Evolutionary conservation across 2,797 vertebrate species (phyloP).

Genomic region (Sciurus vulgaris): DNA sequence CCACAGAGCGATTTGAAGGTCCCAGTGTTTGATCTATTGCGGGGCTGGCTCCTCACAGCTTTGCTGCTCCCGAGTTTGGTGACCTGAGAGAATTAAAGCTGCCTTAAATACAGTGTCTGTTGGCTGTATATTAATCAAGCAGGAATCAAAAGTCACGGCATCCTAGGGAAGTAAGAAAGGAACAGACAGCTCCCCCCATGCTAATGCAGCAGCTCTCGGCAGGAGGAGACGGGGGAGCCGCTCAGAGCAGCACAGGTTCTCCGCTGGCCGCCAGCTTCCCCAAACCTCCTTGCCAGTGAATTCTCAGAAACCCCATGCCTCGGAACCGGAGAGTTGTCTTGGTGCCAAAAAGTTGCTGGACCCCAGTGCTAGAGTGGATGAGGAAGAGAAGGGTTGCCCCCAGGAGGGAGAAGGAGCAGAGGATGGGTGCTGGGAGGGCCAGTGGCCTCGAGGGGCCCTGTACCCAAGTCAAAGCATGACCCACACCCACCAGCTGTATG

Average conservation of each 20-base stretch:
- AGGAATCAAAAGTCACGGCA: slow-evolving; percentile 77
- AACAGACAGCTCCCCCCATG: slow-evolving; percentile 41
- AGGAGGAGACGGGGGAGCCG: not conserved
- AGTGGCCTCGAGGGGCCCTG: not conserved
- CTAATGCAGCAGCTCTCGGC: slow-evolving; percentile 52
- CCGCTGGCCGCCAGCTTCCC: slow-evolving; percentile 61
- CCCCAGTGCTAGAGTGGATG: slow-evolving; percentile 10
- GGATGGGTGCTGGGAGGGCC: not conserved
- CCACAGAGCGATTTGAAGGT: slow-evolving; percentile 80
- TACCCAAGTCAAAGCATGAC: not conserved
- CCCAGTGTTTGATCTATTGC: slow-evolving; percentile 80
- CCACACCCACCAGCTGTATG: fast-evolving
- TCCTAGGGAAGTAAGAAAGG: slow-evolving; percentile 67
- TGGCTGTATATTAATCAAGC: slow-evolving; percentile 81
- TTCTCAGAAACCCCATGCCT: slow-evolving; percentile 80
- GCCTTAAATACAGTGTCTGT: slow-evolving; percentile 78
- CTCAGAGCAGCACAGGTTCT: slow-evolving; percentile 52
- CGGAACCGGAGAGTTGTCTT: slow-evolving; percentile 26
- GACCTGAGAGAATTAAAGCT: slow-evolving; percentile 81
- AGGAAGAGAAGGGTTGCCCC: not conserved
- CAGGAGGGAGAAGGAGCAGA: not conserved
- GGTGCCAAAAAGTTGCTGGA: slow-evolving; percentile 16
- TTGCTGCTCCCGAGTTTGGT: slow-evolving; percentile 76
- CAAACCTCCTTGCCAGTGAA: slow-evolving; percentile 68
- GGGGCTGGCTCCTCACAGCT: slow-evolving; percentile 76